Conservation (phyloP, 1,140 invertebrate species). For the Caenorhabditis briggsae region DNA sequence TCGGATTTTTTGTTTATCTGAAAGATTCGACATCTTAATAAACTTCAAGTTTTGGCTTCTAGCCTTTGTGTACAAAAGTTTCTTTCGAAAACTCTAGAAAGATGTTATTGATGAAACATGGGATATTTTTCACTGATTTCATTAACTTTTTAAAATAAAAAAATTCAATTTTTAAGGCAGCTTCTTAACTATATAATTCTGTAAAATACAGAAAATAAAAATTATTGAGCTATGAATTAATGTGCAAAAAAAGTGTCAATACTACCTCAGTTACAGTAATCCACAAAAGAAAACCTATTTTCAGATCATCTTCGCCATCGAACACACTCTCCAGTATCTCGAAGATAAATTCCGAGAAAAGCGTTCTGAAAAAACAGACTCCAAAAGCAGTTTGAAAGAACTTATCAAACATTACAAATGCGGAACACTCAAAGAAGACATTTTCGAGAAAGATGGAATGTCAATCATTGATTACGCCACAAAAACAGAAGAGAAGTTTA, state of each 20-base stretch:
- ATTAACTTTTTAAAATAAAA: no score
- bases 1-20: no score
- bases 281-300: not conserved
- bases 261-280: not conserved
- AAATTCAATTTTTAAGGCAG: no score
- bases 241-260: not conserved
- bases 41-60: no score
- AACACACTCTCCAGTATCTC: conserved; percentile 45
- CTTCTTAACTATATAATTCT: no score
- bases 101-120: no score
- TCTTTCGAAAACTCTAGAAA: no score
- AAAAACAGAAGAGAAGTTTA: not conserved
- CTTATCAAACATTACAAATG: conserved; percentile 53
- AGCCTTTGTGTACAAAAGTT: no score
- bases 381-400: conserved; percentile 26
- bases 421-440: conserved; percentile 41
- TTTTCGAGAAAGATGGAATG: conserved; percentile 8
- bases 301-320: conserved; percentile 61
- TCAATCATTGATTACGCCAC: conserved; percentile 48
- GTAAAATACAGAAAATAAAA: no score
- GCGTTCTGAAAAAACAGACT: not conserved
- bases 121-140: no score
- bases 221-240: no score
- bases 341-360: conserved; percentile 25
- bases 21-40: no score